These are phyloP conservation scores for Drosophila jambulina DNA, from an alignment of 1,140 invertebrate species.

Conservation along the genomic window DNA sequence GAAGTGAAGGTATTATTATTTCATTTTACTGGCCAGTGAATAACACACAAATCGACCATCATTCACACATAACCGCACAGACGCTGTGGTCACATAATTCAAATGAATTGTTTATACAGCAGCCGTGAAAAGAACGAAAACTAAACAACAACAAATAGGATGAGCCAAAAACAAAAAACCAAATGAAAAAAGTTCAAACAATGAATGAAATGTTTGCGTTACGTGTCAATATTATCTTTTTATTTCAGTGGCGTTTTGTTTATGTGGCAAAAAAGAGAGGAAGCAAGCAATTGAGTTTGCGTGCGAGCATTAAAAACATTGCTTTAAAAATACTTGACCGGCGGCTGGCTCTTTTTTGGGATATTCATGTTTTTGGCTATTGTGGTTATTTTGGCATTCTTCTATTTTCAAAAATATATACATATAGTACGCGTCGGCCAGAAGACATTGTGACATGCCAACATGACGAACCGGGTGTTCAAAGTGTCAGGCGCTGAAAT, in stretches of 20 bases:
- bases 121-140: conserved; percentile 19
- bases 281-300: conserved; percentile 60
- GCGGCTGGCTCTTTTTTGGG: conserved; percentile 21
- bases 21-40: conserved; percentile 17
- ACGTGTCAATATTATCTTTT: conserved; percentile 77
- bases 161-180: conserved; percentile 17
- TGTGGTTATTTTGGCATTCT: conserved; percentile 46
- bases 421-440: conserved; percentile 24
- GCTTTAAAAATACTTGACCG: conserved; percentile 71
- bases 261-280: conserved; percentile 52
- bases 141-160: conserved; percentile 37
- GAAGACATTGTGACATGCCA: conserved; percentile 73
- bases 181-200: conserved; percentile 51
- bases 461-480: conserved; percentile 76
- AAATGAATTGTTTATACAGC: conserved; percentile 50
- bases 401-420: conserved; percentile 57
- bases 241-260: conserved; percentile 62
- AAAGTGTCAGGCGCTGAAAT: conserved; percentile 78
- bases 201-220: conserved; percentile 81
- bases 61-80: conserved; percentile 33
- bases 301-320: conserved; percentile 71
- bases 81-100: conserved; percentile 40
- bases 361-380: conserved; percentile 6
- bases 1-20: conserved; percentile 25
- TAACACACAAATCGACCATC: conserved; percentile 28